Evolutionary conservation across 2,888 invertebrate species (phyloP), one percentile per base, ranked within the genome.

Genomic region (Mayetiola destructor): DNA sequence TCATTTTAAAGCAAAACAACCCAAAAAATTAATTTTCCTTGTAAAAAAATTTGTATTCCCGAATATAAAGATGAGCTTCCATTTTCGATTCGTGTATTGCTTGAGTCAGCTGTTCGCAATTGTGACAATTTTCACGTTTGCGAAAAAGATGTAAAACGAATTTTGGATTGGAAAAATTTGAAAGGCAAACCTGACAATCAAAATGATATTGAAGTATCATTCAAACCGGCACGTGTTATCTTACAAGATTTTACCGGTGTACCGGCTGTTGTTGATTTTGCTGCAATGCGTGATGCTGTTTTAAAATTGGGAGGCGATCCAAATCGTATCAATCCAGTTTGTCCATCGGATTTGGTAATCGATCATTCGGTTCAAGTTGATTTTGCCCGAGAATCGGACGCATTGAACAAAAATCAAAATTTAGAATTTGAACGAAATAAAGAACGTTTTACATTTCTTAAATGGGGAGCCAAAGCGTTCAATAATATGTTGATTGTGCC

Each of bases 351-450:
- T 75, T 77, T 99, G 62, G 96, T 99, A 40, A 95, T 99, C 58
- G 99, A 99, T 73, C 97, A 99, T 69, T 96, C 96, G 0, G 87
- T 99, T 53, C 96, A 97, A 74, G 97, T 95, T 29, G 97, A 99
- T 75, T 92, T 90, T 69, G 80, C 83, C 3, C 78, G 88, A 74
- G 93, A 93, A 56, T 76, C 82, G 0, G 90, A 93, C 69, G 89
- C 97, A 0, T 69, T 95, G 55, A 80, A 83, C 64, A 90, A 92
- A 69, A 99, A 99, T 70, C 90, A 97, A 70, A 86, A 89, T 59
- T 69, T 96, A 56, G 99, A 99, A 69, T 97, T 97, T 71, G 86
- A 89, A 66, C 81, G 97, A 60, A 99, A 99, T 69, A 84, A 85
- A 66, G 97, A 99, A 67, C 77, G 97, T 63, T 99, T 99, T 71